These are phyloP conservation scores for Chrysemys picta DNA, from an alignment of 2,113 vertebrate species.

Conservation along the genomic window DNA sequence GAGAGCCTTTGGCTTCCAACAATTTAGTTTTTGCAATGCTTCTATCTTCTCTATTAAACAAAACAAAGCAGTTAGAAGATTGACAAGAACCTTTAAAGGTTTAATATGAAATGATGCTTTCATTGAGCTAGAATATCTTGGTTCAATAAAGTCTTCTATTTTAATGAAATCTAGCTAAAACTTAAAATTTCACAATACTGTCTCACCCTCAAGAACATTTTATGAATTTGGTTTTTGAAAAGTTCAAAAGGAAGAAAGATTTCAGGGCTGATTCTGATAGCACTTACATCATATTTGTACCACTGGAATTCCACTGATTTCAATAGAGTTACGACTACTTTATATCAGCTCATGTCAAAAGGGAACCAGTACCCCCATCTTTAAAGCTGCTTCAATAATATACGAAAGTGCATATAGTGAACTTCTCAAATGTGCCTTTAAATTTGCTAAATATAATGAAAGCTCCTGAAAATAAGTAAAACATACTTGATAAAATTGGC, in stretches of 20 bases:
- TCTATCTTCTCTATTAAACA: slow-evolving; percentile 81
- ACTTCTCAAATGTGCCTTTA: not conserved
- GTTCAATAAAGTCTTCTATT: not conserved
- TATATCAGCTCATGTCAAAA: not conserved
- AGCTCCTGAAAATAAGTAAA: not conserved
- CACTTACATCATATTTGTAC: not conserved
- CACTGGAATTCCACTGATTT: not conserved
- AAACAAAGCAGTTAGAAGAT: not conserved
- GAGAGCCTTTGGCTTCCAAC: slow-evolving; percentile 81
- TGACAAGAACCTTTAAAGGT: not conserved
- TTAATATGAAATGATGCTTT: not conserved
- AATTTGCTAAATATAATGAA: not conserved
- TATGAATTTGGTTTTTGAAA: not conserved
- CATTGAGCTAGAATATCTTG: not conserved
- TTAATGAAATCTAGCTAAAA: not conserved
- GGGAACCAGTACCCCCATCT: not conserved
- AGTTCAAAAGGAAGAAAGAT: not conserved
- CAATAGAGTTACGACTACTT: not conserved
- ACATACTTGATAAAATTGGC: not conserved
- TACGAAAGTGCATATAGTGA: not conserved
- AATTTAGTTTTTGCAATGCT: slow-evolving; percentile 81
- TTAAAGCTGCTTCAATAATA: not conserved
- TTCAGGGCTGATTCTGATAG: not conserved
- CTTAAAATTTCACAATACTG: not conserved
- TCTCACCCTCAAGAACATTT: not conserved